These are phyloP conservation scores for Paralvinella palmiformis DNA, from an alignment of 1,140 invertebrate species.

Conservation along the genomic window DNA sequence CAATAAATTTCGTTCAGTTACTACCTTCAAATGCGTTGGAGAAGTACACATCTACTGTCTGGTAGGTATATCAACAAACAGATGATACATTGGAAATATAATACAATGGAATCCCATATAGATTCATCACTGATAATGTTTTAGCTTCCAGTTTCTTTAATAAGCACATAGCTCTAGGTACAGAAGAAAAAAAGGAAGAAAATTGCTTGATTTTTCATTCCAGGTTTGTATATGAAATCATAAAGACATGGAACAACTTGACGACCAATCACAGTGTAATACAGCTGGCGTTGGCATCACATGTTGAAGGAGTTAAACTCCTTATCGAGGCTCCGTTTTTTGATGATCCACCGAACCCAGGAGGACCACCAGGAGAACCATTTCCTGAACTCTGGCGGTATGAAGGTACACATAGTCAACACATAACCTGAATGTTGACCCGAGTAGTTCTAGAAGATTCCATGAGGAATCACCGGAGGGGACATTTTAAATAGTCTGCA, in stretches of 20 bases:
- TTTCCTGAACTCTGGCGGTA: background rate
- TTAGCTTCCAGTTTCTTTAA: background rate
- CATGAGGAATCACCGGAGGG: no score
- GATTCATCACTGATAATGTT: background rate
- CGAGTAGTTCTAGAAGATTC: background rate
- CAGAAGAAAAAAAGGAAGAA: no score
- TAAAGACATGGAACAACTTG: no score
- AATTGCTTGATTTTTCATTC: no score
- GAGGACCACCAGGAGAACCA: background rate
- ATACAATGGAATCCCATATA: background rate
- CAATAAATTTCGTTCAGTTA: constrained; percentile 27
- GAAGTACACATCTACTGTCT: background rate
- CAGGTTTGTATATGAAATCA: no score
- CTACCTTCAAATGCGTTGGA: constrained; percentile 19
- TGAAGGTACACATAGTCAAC: background rate
- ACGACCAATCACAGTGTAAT: no score
- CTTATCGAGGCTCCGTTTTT: background rate
- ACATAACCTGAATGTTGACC: background rate
- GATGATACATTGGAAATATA: background rate
- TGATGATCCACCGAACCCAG: background rate
- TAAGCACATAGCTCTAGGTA: no score
- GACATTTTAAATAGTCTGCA: no score
- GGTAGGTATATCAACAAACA: background rate
- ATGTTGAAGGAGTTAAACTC: no score
- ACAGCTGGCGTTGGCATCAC: no score